Evolutionary conservation across 2,113 vertebrate genomes (phyloP), one percentile per base, ranked within the genome.

Genomic region (Sturnus vulgaris): DNA sequence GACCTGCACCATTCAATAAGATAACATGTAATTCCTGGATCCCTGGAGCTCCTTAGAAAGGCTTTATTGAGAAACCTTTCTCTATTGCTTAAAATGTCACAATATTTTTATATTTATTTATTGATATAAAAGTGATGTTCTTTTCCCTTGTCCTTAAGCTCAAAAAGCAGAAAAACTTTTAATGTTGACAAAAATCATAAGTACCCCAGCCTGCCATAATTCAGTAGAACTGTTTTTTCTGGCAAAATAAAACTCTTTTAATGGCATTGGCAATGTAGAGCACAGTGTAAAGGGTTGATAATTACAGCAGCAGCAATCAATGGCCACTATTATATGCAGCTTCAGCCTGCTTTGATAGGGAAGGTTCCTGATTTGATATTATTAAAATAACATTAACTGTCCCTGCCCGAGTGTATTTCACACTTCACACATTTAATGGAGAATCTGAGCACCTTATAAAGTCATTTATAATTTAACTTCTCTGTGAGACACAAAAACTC

Each of bases 11-110:
- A 76, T 89, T 95, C 86, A 95, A 71, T 79, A 78, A 31, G 56
- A 44, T 40, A 78, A 61, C 55, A 46, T 69, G 70, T 15, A 91
- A 92, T 82, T 78, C 91, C 82, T 78, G 86, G 53, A 89, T 79
- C 89, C 91, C 92, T 89, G 73, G 57, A 82, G 81, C 49, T 93
- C 73, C 78, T 91, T 49, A 53, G 57, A 75, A 94, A 93, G 22
- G 49, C 7, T 93, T 73, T 65, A 46, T 50, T 50, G 57, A 90
- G 77, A 71, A 89, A 78, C 25, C 40, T 82, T 56, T 84, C 37
- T 78, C 80, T 79, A 35, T 33, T 83, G 70, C 47, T 88, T 92
- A 79, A 92, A 95, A 93, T 79, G 82, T 82, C 92, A 92, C 63
- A 40, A 55, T 70, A 27, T 52, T 59, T 82, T 50, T 87, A 15